Percentiles rank a stretch among this genome's conserved stretches.
These are phyloP conservation scores for Hypotaenidia okinawae DNA, from an alignment of 2,797 vertebrate species.

Conservation along the genomic window DNA sequence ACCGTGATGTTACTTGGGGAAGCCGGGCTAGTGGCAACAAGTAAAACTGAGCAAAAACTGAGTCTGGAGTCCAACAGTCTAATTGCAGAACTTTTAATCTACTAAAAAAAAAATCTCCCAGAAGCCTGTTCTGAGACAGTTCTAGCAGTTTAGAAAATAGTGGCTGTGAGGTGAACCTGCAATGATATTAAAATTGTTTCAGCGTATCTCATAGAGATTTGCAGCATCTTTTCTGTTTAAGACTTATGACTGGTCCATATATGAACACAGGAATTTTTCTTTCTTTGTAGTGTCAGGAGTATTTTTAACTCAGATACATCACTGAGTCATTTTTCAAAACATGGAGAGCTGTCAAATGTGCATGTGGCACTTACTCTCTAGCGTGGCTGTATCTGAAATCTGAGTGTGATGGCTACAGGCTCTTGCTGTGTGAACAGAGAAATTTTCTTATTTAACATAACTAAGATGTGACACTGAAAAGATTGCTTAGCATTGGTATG, in stretches of 20 bases:
- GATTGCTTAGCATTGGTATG: not conserved
- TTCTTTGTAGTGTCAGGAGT: not conserved
- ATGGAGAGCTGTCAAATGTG: not conserved
- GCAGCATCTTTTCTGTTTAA: not conserved
- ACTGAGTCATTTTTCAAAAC: not conserved
- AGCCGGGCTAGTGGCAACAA: not conserved
- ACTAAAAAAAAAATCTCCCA: not conserved
- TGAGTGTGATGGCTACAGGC: not conserved
- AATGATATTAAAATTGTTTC: not conserved
- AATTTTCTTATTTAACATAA: not conserved
- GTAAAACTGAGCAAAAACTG: not conserved
- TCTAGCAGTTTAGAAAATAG: not conserved
- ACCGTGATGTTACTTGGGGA: not conserved
- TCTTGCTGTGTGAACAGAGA: not conserved
- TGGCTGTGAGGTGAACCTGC: not conserved
- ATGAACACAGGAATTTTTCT: rapidly evolving
- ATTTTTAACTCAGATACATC: not conserved
- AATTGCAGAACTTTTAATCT: not conserved
- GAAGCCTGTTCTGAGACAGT: not conserved
- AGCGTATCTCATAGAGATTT: not conserved
- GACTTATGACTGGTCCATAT: not conserved
- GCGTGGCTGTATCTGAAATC: not conserved
- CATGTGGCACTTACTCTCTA: not conserved
- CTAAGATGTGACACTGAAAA: not conserved
- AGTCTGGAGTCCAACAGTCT: not conserved